Evolutionary conservation across 2,888 invertebrate species (phyloP).

Genomic region (Nephrotoma appendiculata): DNA sequence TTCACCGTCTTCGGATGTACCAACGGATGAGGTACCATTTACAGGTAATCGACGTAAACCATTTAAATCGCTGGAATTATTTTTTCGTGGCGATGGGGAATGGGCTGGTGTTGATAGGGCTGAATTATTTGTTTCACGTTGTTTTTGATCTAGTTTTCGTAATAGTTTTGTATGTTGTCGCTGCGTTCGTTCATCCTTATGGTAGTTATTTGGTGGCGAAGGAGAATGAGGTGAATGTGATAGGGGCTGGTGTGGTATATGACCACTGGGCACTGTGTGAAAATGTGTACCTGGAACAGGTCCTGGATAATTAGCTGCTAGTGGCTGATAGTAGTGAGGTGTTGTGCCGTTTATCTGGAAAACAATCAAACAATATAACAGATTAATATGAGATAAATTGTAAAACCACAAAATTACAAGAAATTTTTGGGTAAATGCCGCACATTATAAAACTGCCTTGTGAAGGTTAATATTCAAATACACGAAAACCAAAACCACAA

Average conservation of each 20-base stretch:
- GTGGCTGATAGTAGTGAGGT: constrained; percentile 49
- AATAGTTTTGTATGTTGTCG: constrained; percentile 62
- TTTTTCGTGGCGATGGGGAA: constrained; percentile 52
- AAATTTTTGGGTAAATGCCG: background rate
- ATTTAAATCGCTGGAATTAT: constrained; percentile 33
- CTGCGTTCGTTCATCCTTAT: constrained; percentile 66
- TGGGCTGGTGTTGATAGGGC: constrained; percentile 40
- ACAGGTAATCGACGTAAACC: constrained; percentile 34
- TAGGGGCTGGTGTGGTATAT: constrained; percentile 28
- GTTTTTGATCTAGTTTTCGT: constrained; percentile 58
- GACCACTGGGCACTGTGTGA: constrained; percentile 25
- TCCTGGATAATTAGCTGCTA: constrained; percentile 39
- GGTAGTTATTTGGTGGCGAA: constrained; percentile 45
- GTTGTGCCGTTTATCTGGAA: constrained; percentile 53
- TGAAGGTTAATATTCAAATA: background rate
- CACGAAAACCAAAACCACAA: background rate
- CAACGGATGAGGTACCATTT: constrained; percentile 36
- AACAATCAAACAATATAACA: background rate
- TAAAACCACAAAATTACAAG: background rate
- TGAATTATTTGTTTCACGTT: constrained; percentile 38
- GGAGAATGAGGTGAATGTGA: constrained; percentile 55
- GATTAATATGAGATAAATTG: background rate
- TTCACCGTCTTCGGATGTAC: constrained; percentile 69
- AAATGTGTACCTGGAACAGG: constrained; percentile 30
- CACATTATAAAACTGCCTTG: background rate